A percentile compares a stretch with the other conserved stretches of the same genome.
These are phyloP conservation scores for Takifugu bimaculatus DNA, from an alignment of 2,113 vertebrate genomes.

Conservation along the genomic window DNA sequence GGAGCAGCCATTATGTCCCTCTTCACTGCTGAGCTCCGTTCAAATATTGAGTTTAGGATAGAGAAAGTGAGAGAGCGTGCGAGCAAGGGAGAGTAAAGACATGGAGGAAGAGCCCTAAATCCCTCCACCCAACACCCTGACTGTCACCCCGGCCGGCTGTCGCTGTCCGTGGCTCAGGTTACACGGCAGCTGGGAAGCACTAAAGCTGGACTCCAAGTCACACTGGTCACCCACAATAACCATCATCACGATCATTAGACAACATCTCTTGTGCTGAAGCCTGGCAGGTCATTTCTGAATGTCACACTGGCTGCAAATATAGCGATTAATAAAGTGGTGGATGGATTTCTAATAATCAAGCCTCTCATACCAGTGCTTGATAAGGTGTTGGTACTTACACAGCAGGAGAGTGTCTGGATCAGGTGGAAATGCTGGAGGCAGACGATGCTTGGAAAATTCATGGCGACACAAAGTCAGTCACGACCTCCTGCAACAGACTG, in stretches of 20 bases:
- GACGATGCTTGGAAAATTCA: constrained; percentile 17
- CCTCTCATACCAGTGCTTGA: too few species aligned
- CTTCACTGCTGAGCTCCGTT: constrained; percentile 16
- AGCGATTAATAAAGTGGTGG: too few species aligned
- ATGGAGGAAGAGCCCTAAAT: constrained; percentile 56
- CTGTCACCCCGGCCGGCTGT: constrained; percentile 69
- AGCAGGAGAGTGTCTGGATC: constrained; percentile 14
- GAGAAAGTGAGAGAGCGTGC: constrained; percentile 19
- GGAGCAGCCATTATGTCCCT: constrained; percentile 50
- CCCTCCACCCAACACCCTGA: constrained; percentile 46
- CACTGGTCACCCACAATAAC: constrained; percentile 60
- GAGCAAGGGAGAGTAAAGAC: constrained; percentile 31
- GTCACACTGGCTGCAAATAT: not conserved
- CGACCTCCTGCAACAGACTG: not conserved
- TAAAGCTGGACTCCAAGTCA: constrained; percentile 69
- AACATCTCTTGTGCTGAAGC: constrained; percentile 14
- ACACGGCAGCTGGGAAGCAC: constrained; percentile 65
- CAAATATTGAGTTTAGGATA: constrained; percentile 42
- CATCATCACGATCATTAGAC: constrained; percentile 55
- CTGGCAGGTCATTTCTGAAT: not conserved
- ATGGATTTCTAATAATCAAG: too few species aligned
- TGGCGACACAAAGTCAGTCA: not conserved
- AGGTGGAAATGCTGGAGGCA: constrained; percentile 16
- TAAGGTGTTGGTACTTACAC: constrained; percentile 35
- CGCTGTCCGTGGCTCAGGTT: constrained; percentile 66